These are phyloP conservation scores for Cosmopolites sordidus DNA, from an alignment of 2,888 invertebrate genomes.

Conservation along the genomic window DNA sequence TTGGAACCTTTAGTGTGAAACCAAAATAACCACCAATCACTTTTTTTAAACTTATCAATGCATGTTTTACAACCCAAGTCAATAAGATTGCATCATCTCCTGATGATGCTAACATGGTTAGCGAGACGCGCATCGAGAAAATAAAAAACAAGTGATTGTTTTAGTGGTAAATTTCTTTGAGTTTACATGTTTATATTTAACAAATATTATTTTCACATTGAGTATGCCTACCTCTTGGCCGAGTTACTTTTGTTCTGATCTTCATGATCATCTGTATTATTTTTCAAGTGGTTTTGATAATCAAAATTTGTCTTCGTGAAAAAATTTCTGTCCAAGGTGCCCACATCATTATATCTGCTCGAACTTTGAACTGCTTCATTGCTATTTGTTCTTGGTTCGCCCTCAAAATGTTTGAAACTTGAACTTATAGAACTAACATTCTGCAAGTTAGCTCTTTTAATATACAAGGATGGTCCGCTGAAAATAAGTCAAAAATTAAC, in stretches of 20 bases:
- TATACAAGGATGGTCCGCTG: constrained; percentile 15
- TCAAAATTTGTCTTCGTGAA: constrained; percentile 6
- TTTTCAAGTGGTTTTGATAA: constrained; percentile 4
- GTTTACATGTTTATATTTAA: no score
- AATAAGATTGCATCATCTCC: no score
- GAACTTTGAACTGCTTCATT: background rate
- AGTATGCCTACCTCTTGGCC: background rate
- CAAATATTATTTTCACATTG: no score
- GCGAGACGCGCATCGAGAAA: no score
- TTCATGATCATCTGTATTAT: background rate
- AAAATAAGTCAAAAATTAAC: constrained; percentile 1
- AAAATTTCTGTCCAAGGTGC: constrained; percentile 9
- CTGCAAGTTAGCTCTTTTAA: constrained; percentile 10
- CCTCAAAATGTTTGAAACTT: constrained; percentile 15
- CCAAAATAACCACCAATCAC: no score
- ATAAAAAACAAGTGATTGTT: no score
- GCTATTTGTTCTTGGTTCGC: background rate
- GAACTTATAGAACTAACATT: constrained; percentile 12
- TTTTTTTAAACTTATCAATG: no score
- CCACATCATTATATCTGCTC: background rate
- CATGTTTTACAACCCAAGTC: no score
- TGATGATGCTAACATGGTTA: no score
- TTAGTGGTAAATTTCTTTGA: no score
- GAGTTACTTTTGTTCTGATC: background rate
- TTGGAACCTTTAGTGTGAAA: no score